Conservation (phyloP, 1,140 invertebrate species). For the Musca vetustissima region DNA sequence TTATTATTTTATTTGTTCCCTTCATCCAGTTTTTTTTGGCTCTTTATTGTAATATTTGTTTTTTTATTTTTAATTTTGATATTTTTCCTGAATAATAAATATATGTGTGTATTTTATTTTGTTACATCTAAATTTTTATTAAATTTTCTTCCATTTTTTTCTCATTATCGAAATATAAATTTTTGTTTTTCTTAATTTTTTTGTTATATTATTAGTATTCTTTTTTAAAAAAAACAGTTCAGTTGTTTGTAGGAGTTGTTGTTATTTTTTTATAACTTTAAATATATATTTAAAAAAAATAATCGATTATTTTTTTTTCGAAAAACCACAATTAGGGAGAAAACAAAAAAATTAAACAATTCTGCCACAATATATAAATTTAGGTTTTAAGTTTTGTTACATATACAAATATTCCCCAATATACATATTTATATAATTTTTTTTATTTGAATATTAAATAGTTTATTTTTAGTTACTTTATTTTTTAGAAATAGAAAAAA, state of each 20-base stretch:
- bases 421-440: too few species aligned
- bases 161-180: background rate
- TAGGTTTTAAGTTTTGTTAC: too few species aligned
- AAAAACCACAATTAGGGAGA: background rate
- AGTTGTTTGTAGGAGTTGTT: constrained; percentile 52
- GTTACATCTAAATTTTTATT: background rate
- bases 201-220: constrained; percentile 21
- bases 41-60: background rate
- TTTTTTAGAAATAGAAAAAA: too few species aligned
- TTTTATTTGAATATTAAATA: too few species aligned
- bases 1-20: too few species aligned
- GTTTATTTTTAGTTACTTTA: too few species aligned
- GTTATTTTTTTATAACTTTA: constrained; percentile 27
- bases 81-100: background rate
- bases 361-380: too few species aligned
- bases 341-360: background rate
- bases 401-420: too few species aligned
- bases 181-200: constrained; percentile 11
- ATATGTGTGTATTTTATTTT: background rate
- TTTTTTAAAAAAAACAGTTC: constrained; percentile 44
- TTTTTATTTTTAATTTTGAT: background rate
- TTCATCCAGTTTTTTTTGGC: background rate
- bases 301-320: background rate
- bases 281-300: too few species aligned
- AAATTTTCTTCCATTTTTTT: background rate